Base-by-base conservation (phyloP, 1,140 invertebrate genomes). In the Sarcophaga bullata region DNA sequence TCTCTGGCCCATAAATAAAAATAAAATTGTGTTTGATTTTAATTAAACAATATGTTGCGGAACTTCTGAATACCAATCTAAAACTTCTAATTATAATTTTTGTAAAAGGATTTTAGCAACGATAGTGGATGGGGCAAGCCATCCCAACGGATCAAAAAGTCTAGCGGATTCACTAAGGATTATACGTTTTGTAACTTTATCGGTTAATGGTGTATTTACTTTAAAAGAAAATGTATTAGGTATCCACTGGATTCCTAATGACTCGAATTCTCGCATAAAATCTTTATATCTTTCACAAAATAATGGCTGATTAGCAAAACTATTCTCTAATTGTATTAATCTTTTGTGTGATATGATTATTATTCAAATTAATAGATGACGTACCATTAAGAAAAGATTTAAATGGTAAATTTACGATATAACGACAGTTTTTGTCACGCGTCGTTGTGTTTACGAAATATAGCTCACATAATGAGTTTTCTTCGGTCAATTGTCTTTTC, bases 141-240 rank as follows among this genome's bases (percentile, higher is more conserved):
- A 88, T 1, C 88, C 87, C 8, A 89, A 82, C n/a, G 89, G 88
- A 75, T 90, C 87, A 81, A 85, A 89, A 15, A 89, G 62, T 37
- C 82, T 80, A 52, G 86, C 86, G 9, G 88, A 81, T n/a, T n/a
- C n/a, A n/a, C n/a, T n/a, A n/a, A n/a, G n/a, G n/a, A n/a, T 85
- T 6, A 11, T 84, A 80, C 87, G 80, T 81, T 90, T 89, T 73
- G 86, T 88, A 25, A 85, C 13, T 2, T 49, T 62, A 3, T 54
- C 19, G 0, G 15, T 8, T 8, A 62, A 10, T 10, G 47, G n/a
- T 7, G 62, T 17, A 25, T 52, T 37, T 8, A 84, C 46, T 19
- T n/a, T 68, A 49, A 81, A 82, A 11, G 58, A 46, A 48, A 81
- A 81, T 7, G 46, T 58, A 62, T 84, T 84, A 11, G 86, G 19